Base-by-base conservation (phyloP, 2,113 vertebrate genomes). In the Pangasianodon hypophthalmus region DNA sequence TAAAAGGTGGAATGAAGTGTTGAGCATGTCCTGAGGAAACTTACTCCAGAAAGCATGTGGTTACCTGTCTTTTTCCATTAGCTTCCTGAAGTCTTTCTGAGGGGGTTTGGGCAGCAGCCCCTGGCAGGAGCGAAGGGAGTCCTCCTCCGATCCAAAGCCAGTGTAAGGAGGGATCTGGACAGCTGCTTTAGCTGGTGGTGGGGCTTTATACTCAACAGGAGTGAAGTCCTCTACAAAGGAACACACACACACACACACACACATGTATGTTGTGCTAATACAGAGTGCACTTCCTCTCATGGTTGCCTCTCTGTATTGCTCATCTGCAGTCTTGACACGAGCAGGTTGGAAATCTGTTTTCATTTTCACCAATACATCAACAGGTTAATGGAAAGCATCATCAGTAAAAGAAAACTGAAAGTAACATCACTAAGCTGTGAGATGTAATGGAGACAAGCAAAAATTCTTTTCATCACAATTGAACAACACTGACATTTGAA, bases 81-180 rank as follows among this genome's bases (percentile, higher is more conserved):
- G 96, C 87, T 97, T 97, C 83, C 32, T 94, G 86, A 97, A 96
- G 91, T 98, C 96, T 91, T 95, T 97, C 87, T 90, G 92, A 2
- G 93, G 94, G 89, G 95, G 94, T 86, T 97, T 96, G 89, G 92
- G 94, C 89, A 96, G 41, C 71, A 99, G 92, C 60, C 94, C 54
- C 90, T 93, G 92, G 91, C 97, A 99, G 87, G 96, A 97, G 85
- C 93, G 93, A 7, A 98, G 94, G 6, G 98, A 99, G 94, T 99
- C 98, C 93, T 98, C 98, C 94, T 99, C 98, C 7, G 97, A 97
- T 88, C 98, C 97, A 94, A 98, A 99, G 88, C 98, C 97, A 1
- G 93, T 98, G 92, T 98, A 98, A 79, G 97, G 97, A 94, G 98
- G 97, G 92, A 97, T 24, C 0, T 62, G 91, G 92, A 91, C 96